phyloP scores from a whole-genome alignment of 2,797 vertebrate species.

The Rousettus madagascariensis region DNA sequence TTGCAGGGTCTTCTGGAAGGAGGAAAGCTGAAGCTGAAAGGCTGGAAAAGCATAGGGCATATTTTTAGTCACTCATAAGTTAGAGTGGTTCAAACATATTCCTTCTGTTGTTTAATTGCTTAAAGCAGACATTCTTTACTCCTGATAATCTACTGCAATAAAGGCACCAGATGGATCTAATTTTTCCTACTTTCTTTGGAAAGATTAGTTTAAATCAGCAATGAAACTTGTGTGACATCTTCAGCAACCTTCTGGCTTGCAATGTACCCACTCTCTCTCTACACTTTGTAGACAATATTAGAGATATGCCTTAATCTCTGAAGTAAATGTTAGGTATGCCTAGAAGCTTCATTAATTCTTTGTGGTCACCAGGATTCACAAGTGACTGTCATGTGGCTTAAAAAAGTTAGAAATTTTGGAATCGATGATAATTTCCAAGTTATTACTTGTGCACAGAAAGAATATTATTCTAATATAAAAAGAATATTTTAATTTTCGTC shows the following conservation, averaged over 20 bases:
- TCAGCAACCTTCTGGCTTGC: neutral
- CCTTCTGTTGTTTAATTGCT: neutral
- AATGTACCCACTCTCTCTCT: neutral
- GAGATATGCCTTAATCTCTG: neutral
- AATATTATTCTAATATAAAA: slow-evolving; percentile 48
- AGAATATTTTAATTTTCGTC: neutral
- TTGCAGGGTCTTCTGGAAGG: neutral
- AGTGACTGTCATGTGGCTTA: neutral
- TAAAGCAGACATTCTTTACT: neutral
- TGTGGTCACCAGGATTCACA: neutral
- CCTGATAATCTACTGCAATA: neutral
- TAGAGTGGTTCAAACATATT: neutral
- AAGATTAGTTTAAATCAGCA: neutral
- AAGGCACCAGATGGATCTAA: neutral
- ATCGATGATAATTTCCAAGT: slow-evolving; percentile 20
- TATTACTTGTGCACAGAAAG: slow-evolving; percentile 11
- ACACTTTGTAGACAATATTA: neutral
- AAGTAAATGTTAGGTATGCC: neutral
- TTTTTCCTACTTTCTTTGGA: slow-evolving; percentile 16
- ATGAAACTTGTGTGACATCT: slow-evolving; percentile 19
- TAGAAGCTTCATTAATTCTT: slow-evolving; percentile 25
- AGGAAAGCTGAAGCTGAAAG: neutral
- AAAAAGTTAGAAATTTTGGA: slow-evolving; percentile 13
- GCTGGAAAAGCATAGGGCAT: neutral
- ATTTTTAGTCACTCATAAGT: neutral